These are phyloP conservation scores for Plectropomus leopardus DNA, from an alignment of 2,113 vertebrate genomes.

Conservation along the genomic window DNA sequence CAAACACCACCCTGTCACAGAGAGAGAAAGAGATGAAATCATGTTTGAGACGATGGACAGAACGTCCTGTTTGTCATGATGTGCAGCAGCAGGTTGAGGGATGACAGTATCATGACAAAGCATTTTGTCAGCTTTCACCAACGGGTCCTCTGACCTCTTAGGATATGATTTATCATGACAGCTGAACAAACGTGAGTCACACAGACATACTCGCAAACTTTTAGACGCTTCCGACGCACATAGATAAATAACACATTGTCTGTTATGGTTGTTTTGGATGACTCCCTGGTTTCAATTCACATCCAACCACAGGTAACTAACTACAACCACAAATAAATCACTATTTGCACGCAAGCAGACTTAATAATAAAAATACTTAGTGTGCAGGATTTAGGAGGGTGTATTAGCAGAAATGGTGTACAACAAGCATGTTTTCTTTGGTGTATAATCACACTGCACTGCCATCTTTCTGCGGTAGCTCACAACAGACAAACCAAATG, in stretches of 20 bases:
- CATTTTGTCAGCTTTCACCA: constrained; percentile 61
- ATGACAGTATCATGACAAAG: constrained; percentile 70
- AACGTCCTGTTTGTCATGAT: constrained; percentile 43
- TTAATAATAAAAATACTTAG: background rate
- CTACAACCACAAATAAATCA: background rate
- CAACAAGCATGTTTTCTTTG: no score
- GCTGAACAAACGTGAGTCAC: constrained; percentile 74
- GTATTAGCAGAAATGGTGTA: no score
- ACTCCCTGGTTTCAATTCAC: background rate
- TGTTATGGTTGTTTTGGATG: constrained; percentile 6
- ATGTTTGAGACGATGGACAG: constrained; percentile 19
- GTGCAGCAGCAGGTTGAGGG: constrained; percentile 53
- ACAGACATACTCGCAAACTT: constrained; percentile 31
- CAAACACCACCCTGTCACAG: constrained; percentile 21
- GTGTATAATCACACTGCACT: no score
- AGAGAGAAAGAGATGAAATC: constrained; percentile 23
- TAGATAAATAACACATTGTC: constrained; percentile 54
- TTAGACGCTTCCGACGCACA: background rate
- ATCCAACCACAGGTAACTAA: background rate
- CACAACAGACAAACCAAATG: no score
- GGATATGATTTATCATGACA: constrained; percentile 72
- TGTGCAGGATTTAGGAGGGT: no score
- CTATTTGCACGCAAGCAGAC: background rate
- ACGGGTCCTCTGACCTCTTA: constrained; percentile 48
- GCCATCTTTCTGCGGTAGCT: no score